A percentile compares a stretch with the other conserved stretches of the same genome.
Evolutionary conservation across 2,113 vertebrate genomes (phyloP).

Genomic region (Camelus bactrianus): DNA sequence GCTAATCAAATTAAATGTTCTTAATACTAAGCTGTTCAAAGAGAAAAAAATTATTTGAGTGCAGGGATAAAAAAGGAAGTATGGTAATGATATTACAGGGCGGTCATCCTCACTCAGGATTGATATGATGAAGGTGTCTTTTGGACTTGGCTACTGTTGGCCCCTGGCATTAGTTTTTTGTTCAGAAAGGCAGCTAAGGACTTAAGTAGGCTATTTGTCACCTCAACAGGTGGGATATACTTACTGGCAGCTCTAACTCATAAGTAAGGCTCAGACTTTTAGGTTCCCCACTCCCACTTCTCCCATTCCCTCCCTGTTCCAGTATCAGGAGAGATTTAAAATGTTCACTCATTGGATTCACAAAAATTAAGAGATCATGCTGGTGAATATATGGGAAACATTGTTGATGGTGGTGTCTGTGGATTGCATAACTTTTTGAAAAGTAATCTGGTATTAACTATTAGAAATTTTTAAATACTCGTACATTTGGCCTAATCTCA

Average conservation of each 20-base stretch:
- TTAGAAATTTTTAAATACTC: neutral
- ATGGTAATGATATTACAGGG: neutral
- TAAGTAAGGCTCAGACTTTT: conserved; percentile 20
- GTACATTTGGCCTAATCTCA: neutral
- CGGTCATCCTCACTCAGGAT: neutral
- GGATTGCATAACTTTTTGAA: conserved; percentile 37
- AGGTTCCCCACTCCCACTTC: neutral
- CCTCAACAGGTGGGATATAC: neutral
- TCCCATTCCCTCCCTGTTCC: neutral
- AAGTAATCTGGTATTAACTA: conserved; percentile 47
- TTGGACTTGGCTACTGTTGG: neutral
- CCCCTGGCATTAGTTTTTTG: neutral
- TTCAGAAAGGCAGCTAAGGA: neutral
- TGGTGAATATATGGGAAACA: neutral
- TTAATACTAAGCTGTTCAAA: conserved; percentile 24
- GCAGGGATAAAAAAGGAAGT: conserved; percentile 7
- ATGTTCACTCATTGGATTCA: conserved; percentile 20
- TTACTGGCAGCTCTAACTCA: neutral
- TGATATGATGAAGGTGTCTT: neutral
- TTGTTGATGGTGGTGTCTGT: neutral
- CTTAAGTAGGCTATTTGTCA: neutral
- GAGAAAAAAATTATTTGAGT: neutral
- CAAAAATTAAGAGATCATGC: neutral
- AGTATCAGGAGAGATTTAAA: neutral
- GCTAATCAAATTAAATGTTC: conserved; percentile 24